These are phyloP conservation scores for Dromas ardeola DNA, from an alignment of 2,113 vertebrate genomes.

Conservation along the genomic window DNA sequence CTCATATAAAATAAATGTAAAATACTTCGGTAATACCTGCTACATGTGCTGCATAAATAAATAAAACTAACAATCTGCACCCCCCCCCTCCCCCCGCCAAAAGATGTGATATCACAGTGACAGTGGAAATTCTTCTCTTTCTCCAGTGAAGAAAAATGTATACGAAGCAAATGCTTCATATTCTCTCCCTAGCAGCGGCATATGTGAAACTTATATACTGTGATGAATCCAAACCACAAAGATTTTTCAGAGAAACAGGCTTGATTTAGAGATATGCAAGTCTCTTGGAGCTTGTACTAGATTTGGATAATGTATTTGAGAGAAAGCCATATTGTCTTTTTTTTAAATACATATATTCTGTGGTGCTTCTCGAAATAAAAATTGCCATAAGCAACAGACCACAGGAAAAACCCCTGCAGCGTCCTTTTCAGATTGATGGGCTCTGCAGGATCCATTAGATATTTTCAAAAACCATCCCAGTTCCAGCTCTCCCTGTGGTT, in stretches of 20 bases:
- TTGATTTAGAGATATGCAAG: not conserved
- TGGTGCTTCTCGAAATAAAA: not conserved
- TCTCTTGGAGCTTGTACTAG: not conserved
- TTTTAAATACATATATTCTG: rapidly evolving
- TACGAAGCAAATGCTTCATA: rapidly evolving
- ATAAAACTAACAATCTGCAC: not conserved
- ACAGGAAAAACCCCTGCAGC: not conserved
- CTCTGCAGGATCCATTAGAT: not conserved
- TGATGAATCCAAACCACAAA: not conserved
- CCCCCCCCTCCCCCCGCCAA: too few species aligned
- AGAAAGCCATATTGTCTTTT: not conserved
- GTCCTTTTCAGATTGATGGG: not conserved
- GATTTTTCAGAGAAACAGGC: not conserved
- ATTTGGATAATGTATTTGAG: not conserved
- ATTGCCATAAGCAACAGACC: not conserved
- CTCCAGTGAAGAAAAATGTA: not conserved
- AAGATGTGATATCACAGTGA: not conserved
- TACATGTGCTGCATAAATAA: not conserved
- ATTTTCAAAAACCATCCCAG: not conserved
- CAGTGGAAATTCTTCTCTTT: not conserved
- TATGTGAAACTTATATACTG: not conserved
- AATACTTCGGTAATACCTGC: not conserved
- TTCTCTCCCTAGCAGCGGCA: not conserved
- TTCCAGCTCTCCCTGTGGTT: not conserved
- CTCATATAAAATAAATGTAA: not conserved